These are phyloP conservation scores for Xiphophorus birchmanni DNA, from an alignment of 2,797 vertebrate genomes.

Conservation along the genomic window DNA sequence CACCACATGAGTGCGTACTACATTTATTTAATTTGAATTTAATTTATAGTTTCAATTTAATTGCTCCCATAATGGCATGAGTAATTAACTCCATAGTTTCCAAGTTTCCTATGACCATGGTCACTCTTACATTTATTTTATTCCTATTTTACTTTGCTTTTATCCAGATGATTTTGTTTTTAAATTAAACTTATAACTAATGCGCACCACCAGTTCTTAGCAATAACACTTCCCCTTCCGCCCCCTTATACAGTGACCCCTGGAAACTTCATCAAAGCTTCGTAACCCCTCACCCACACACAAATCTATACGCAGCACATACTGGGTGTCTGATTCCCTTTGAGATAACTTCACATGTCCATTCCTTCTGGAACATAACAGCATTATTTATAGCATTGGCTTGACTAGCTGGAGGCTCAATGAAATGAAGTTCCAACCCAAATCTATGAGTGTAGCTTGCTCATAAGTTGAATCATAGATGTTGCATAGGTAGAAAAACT, in stretches of 20 bases:
- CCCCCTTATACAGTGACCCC: conserved; percentile 45
- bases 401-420: conserved; percentile 65
- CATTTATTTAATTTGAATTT: neutral
- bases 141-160: neutral
- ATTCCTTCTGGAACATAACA: conserved; percentile 70
- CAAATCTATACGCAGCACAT: conserved; percentile 73
- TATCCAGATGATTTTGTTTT: conserved; percentile 10
- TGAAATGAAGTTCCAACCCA: conserved; percentile 57
- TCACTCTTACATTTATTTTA: neutral
- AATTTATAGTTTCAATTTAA: neutral
- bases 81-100: neutral
- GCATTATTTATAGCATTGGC: conserved; percentile 76
- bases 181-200: conserved; percentile 43
- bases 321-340: conserved; percentile 75
- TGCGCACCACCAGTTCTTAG: conserved; percentile 30
- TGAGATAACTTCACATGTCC: conserved; percentile 73
- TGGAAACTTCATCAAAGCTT: conserved; percentile 52
- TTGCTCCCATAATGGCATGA: neutral
- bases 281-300: conserved; percentile 71
- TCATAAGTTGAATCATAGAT: conserved; percentile 29
- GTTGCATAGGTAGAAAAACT: conserved; percentile 25
- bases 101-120: neutral
- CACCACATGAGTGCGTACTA: neutral
- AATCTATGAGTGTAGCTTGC: conserved; percentile 45
- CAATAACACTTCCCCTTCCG: conserved; percentile 6